Percentiles rank a stretch among this genome's conserved stretches.
Evolutionary conservation across 2,113 vertebrate species (phyloP).

Genomic region (Orthonyx spaldingii): DNA sequence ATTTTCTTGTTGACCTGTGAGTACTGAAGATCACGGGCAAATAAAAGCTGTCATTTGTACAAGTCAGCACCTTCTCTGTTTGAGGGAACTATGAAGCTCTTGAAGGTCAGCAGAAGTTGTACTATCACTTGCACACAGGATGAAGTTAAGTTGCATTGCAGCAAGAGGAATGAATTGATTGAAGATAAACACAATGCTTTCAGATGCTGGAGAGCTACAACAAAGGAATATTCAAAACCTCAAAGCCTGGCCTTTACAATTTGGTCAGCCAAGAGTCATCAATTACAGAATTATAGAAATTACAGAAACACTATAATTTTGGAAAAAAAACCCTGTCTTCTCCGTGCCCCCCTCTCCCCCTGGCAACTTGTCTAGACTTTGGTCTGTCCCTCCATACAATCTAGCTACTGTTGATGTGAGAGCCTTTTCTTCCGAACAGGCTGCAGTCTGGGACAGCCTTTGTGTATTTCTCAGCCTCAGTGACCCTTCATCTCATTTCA

Average conservation of each 20-base stretch:
- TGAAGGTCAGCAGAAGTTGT: not conserved
- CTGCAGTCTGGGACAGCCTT: conserved; percentile 33
- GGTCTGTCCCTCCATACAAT: conserved; percentile 20
- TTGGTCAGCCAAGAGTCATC: not conserved
- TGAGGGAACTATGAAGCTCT: not conserved
- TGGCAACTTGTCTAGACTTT: conserved; percentile 1
- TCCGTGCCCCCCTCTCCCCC: not conserved
- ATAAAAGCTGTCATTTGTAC: not conserved
- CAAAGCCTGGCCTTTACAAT: not conserved
- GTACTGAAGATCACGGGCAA: not conserved
- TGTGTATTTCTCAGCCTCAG: not conserved
- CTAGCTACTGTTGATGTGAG: conserved; percentile 19
- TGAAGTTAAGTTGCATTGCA: not conserved
- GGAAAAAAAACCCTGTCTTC: not conserved
- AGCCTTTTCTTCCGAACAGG: conserved; percentile 10
- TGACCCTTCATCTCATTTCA: conserved; percentile 52
- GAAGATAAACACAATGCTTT: not conserved
- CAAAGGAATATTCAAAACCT: not conserved
- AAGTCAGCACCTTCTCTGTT: not conserved
- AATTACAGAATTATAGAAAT: not conserved
- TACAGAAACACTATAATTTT: not conserved
- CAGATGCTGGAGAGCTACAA: not conserved
- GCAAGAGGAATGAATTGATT: not conserved
- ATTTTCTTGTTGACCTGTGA: not conserved
- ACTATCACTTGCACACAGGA: not conserved